Conservation (phyloP, 2,797 vertebrate species). For the Notamacropus eugenii region DNA sequence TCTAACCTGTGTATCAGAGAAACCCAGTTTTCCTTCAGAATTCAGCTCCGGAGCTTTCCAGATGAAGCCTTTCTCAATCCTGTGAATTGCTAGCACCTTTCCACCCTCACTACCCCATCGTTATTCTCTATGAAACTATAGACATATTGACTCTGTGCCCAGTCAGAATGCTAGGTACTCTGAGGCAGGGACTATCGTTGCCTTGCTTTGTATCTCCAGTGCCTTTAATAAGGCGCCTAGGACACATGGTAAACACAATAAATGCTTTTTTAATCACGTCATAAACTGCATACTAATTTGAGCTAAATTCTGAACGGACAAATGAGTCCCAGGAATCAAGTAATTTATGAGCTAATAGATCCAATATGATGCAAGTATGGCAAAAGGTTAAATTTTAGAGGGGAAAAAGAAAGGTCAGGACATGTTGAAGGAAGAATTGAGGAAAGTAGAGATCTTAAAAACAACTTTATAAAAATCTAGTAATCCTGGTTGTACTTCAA, state of each 20-base stretch:
- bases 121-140: neutral
- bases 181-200: neutral
- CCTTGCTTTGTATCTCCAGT: neutral
- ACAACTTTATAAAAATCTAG: neutral
- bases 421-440: neutral
- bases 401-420: neutral
- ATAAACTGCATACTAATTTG: neutral
- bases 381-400: neutral
- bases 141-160: neutral
- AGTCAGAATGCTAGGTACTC: neutral
- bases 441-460: neutral
- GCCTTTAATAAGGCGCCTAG: neutral
- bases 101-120: neutral
- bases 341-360: neutral
- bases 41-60: neutral
- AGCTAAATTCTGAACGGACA: neutral
- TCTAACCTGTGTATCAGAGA: neutral
- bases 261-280: neutral
- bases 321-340: neutral
- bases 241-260: neutral
- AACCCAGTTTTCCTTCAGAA: neutral
- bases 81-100: neutral
- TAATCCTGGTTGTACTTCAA: neutral
- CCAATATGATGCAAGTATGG: neutral
- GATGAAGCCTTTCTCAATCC: neutral